phyloP scores from a whole-genome alignment of 92 coral and sea anemone species.

The Epizoanthus scotinus region DNA sequence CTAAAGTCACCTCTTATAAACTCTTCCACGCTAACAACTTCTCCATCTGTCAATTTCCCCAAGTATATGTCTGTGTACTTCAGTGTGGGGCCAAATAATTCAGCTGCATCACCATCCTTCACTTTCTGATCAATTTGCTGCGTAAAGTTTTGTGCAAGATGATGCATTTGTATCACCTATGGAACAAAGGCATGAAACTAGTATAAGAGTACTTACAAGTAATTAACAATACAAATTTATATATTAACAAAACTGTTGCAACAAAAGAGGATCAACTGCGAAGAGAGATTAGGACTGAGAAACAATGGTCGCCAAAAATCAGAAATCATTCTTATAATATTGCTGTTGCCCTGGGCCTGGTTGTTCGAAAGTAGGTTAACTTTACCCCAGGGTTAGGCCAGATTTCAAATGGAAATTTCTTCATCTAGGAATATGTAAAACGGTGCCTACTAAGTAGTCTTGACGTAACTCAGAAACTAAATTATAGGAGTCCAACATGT shows the following conservation, averaged over 20 bases:
- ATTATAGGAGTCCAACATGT: too few species aligned
- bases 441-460: too few species aligned
- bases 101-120: constrained; percentile 19
- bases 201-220: constrained; percentile 18
- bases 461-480: too few species aligned
- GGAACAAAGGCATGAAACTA: constrained; percentile 6
- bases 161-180: constrained; percentile 53
- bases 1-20: constrained; percentile 44
- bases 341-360: too few species aligned
- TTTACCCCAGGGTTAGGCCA: too few species aligned
- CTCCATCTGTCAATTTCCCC: constrained; percentile 46
- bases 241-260: constrained; percentile 21
- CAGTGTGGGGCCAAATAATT: constrained; percentile 41
- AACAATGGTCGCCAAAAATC: constrained; percentile 32
- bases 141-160: constrained; percentile 44
- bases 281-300: constrained; percentile 21
- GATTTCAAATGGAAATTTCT: too few species aligned
- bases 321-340: constrained; percentile 22
- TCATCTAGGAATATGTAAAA: too few species aligned
- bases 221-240: constrained; percentile 1
- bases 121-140: constrained; percentile 27
- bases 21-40: constrained; percentile 41
- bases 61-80: constrained; percentile 38
- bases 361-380: too few species aligned
- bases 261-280: constrained; percentile 13